Base-by-base conservation (phyloP, 2,888 invertebrate species). In the Ennomos fuscantarius region DNA sequence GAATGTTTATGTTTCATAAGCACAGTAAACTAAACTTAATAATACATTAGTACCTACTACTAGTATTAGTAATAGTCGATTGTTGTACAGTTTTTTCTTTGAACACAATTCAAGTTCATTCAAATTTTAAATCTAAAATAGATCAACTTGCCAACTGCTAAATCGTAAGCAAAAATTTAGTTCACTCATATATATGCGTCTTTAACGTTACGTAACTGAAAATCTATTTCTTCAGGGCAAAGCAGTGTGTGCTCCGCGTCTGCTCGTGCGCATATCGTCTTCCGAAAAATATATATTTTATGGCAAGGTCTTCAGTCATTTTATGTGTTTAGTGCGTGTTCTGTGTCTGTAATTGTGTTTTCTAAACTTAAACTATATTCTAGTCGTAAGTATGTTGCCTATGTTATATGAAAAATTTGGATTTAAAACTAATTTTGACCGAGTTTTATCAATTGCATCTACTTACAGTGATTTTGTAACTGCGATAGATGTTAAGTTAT, bases 131-230 rank as follows among this genome's bases (percentile, higher is more conserved):
- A 11, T 12, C 39, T 39, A 8, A 12, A 37, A 37, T 39, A 39
- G 47, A 47, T 0, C 32, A 47, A 11, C 46, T 33, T 2, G 24
- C 24, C 6, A 24, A 24, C 24, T 24, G 2, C 24, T 24, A 24
- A 24, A 36, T 46, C 34, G 33, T 33, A 41, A 49, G 34, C 34
- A 41, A 49, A 46, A 50, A 46, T 73, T 65, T 66, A 68, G 70
- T 70, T 69, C 73, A 70, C 68, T 73, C 75, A 68, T 52, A 55
- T 52, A 55, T 24, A 24, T 66, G 13, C 48, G 51, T 42, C 51
- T 55, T 63, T 63, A 49, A 15, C 60, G 63, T 53, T 74, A 70
- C 66, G 39, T 48, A 65, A 65, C 66, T 41, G 45, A 40, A 49
- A 47, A 64, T 72, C 66, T 69, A 73, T 60, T 64, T 62, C 68